phyloP scores from a whole-genome alignment of 2,888 invertebrate species.

The Balanococcus diminutus region DNA sequence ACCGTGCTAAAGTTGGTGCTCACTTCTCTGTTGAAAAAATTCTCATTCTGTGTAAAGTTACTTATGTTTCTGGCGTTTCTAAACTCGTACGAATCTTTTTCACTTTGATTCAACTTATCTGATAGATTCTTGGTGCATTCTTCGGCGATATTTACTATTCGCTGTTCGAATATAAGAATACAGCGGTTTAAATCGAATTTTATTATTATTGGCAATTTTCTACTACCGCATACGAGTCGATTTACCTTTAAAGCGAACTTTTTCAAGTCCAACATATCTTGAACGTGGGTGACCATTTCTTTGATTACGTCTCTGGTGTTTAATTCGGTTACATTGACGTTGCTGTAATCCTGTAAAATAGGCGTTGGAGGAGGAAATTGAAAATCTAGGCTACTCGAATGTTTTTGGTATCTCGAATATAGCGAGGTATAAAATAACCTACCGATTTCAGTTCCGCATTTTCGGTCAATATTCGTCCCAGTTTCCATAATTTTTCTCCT shows the following conservation, averaged over 20 bases:
- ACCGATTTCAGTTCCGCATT: constrained; percentile 46
- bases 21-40: constrained; percentile 85
- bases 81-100: constrained; percentile 60
- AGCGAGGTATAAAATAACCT: too few species aligned
- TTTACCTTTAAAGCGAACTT: constrained; percentile 82
- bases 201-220: not conserved
- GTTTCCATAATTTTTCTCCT: constrained; percentile 43
- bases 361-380: too few species aligned
- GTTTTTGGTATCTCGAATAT: too few species aligned
- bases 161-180: constrained; percentile 62
- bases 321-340: constrained; percentile 39
- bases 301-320: constrained; percentile 67
- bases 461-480: constrained; percentile 40
- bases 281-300: constrained; percentile 83
- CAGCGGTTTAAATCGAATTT: not conserved
- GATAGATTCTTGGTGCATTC: constrained; percentile 71
- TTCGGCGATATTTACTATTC: constrained; percentile 88
- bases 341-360: constrained; percentile 19
- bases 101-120: constrained; percentile 61
- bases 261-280: constrained; percentile 86
- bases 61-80: constrained; percentile 75
- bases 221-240: not conserved
- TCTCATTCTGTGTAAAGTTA: constrained; percentile 60
- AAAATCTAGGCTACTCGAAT: too few species aligned
- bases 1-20: constrained; percentile 82